phyloP scores from a whole-genome alignment of 1,140 invertebrate genomes.

The Chelonus insularis region DNA sequence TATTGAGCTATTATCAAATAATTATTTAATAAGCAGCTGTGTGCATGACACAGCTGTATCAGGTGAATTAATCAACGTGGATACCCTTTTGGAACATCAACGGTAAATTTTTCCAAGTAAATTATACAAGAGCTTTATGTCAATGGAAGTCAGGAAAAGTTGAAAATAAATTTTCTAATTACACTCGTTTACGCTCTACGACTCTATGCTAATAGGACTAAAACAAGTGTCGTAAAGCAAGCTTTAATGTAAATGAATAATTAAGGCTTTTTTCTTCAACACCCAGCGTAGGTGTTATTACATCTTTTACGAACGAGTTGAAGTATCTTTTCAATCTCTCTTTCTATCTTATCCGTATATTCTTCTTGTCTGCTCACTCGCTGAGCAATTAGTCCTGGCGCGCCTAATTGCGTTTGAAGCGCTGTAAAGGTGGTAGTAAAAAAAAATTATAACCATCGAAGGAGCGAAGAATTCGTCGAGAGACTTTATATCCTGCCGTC shows the following conservation, averaged over 20 bases:
- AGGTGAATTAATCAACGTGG: too few relatives aligned
- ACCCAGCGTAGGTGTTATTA: conserved; percentile 42
- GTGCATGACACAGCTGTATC: too few relatives aligned
- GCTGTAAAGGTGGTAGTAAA: conserved; percentile 10
- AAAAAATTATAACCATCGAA: conserved; percentile 18
- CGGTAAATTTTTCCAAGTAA: too few relatives aligned
- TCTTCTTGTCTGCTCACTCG: neutral
- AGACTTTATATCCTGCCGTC: conserved; percentile 16
- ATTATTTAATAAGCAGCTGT: too few relatives aligned
- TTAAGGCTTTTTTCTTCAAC: conserved; percentile 38
- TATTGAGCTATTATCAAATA: too few relatives aligned
- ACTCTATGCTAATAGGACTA: conserved; percentile 35
- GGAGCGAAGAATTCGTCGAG: neutral
- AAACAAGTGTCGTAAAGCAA: conserved; percentile 32
- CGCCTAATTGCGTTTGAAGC: conserved; percentile 28
- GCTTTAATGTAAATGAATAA: conserved; percentile 45
- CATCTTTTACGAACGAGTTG: conserved; percentile 37
- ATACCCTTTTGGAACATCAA: too few relatives aligned
- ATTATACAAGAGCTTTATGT: neutral
- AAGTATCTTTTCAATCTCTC: conserved; percentile 16
- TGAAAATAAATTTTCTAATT: conserved; percentile 30
- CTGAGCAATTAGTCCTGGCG: conserved; percentile 28
- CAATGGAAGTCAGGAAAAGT: conserved; percentile 1
- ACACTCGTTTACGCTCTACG: conserved; percentile 27
- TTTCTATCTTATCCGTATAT: neutral